Percentiles rank a stretch among this genome's conserved stretches.
phyloP scores from a whole-genome alignment of 2,113 vertebrate species.

The Gallinago jamesoni region DNA sequence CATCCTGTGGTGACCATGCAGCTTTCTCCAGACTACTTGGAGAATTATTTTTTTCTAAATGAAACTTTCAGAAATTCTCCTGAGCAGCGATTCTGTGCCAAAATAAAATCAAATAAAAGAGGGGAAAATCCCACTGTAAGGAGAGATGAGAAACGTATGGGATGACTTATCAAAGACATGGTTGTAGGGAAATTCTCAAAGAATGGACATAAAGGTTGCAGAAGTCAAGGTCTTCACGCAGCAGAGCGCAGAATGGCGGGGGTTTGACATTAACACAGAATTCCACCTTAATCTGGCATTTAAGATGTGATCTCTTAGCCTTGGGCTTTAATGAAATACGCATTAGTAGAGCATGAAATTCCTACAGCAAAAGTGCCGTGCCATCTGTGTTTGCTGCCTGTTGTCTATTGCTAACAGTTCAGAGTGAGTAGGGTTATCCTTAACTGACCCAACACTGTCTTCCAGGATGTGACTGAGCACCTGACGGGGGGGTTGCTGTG shows the following conservation, averaged over 20 bases:
- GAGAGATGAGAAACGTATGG: background rate
- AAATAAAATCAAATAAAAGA: background rate
- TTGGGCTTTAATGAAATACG: background rate
- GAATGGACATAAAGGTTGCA: background rate
- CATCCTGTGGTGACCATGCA: background rate
- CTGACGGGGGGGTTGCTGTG: background rate
- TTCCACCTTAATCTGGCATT: background rate
- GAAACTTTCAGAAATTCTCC: background rate
- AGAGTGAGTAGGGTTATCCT: background rate
- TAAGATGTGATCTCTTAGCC: background rate
- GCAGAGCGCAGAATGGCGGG: rapidly evolving
- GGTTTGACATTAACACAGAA: background rate
- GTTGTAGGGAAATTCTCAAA: background rate
- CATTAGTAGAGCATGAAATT: background rate
- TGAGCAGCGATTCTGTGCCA: background rate
- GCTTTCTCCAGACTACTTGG: background rate
- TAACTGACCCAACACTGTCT: background rate
- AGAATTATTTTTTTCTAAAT: background rate
- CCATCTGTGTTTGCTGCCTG: background rate
- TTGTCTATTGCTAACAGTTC: background rate
- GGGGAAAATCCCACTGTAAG: background rate
- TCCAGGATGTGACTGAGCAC: background rate
- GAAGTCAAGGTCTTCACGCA: background rate
- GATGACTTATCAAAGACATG: background rate
- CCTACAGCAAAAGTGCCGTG: background rate